Base-by-base conservation (phyloP, 2,888 invertebrate species). In the Hypsopygia costalis region DNA sequence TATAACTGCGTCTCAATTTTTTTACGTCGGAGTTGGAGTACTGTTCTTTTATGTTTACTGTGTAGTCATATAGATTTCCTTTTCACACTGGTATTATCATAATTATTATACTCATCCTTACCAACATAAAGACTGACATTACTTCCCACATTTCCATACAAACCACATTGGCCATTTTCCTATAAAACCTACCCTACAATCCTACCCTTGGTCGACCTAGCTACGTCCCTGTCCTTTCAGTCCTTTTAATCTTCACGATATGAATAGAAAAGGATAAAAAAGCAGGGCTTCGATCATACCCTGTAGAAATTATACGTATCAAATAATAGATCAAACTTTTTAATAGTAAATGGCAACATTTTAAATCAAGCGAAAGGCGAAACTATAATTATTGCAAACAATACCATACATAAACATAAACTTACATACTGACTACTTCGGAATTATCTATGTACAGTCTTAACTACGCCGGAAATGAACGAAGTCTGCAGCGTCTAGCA, bases 171-270 rank as follows among this genome's bases (percentile, higher is more conserved):
- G 72, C 78, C 75, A 54, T 58, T 62, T n/a, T 66, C 80, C 60
- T 87, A 87, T 71, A 87, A 87, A 86, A 83, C 81, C 72, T 83
- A 85, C 63, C 25, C 64, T 81, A 81, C 48, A 43, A 43, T 55
- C 67, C 71, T 68, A 69, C 56, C 62, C 68, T 64, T 66, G 69
- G 65, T 67, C 75, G 62, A 62, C 67, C 69, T 81, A 81, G 53
- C 71, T 79, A 74, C 67, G 59, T 82, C 83, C 83, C 82, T 85
- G 83, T 83, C 79, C 68, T 75, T 65, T 83, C 86, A 85, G 81
- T 83, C 74, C 83, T 70, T 73, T 67, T 55, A 55, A 65, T 62
- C 21, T 59, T 58, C 57, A 60, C 68, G 73, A 80, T 80, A 81
- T 80, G 68, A 79, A 69, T 69, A 25, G 57, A 65, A 64, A 69